Conservation (phyloP, 2,888 invertebrate genomes). For the Trachelus troglodyta region DNA sequence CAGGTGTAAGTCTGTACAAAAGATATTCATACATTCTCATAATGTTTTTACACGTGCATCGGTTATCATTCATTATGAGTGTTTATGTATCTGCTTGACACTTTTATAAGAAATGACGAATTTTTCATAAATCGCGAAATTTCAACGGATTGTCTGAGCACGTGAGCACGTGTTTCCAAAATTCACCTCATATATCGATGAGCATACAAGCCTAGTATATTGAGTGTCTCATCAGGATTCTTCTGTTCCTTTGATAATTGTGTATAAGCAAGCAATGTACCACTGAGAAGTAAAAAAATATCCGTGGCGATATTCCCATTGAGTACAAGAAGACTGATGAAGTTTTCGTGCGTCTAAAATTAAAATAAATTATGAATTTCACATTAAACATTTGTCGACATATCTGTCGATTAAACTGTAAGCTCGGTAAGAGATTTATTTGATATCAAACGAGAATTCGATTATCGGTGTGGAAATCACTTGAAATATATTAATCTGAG, state of each 20-base stretch:
- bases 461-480: too few species aligned
- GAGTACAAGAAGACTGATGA: slow-evolving; percentile 52
- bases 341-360: slow-evolving; percentile 48
- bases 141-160: slow-evolving; percentile 6
- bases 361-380: too few species aligned
- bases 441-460: too few species aligned
- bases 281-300: slow-evolving; percentile 59
- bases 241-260: slow-evolving; percentile 38
- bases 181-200: slow-evolving; percentile 77
- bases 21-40: not conserved
- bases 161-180: not conserved
- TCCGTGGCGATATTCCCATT: slow-evolving; percentile 60
- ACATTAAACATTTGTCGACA: too few species aligned
- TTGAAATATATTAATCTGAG: too few species aligned
- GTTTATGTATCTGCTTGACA: too few species aligned
- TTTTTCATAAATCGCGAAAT: slow-evolving; percentile 11
- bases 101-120: too few species aligned
- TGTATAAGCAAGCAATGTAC: slow-evolving; percentile 53
- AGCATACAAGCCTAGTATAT: slow-evolving; percentile 72
- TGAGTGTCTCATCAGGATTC: slow-evolving; percentile 58
- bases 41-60: not conserved
- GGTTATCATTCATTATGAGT: too few species aligned
- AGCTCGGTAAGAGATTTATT: too few species aligned
- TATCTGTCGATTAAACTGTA: too few species aligned
- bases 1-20: slow-evolving; percentile 75